A percentile compares a stretch with the other conserved stretches of the same genome.
Evolutionary conservation across 2,888 invertebrate genomes (phyloP).

Genomic region (Timandra comae): DNA sequence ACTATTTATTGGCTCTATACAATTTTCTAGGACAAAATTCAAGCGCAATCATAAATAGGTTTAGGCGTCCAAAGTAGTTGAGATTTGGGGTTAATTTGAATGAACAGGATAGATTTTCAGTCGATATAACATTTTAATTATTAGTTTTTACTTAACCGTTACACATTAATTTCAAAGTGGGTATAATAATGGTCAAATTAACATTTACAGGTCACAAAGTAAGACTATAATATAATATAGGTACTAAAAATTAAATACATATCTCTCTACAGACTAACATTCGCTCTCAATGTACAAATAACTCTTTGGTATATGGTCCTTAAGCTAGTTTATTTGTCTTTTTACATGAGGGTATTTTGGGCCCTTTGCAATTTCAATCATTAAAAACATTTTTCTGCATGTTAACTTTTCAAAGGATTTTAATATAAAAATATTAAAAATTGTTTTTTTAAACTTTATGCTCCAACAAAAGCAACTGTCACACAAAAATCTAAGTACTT

Average conservation of each 20-base stretch:
- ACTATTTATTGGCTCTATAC: conserved; percentile 68
- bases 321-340: conserved; percentile 66
- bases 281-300: conserved; percentile 69
- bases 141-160: conserved; percentile 8
- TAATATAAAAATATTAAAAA: too few relatives aligned
- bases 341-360: conserved; percentile 48
- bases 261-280: conserved; percentile 48
- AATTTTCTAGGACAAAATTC: conserved; percentile 51
- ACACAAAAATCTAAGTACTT: too few relatives aligned
- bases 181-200: conserved; percentile 15
- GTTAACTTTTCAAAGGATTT: too few relatives aligned
- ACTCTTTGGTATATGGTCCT: conserved; percentile 74
- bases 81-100: conserved; percentile 20
- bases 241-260: conserved; percentile 68
- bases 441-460: too few relatives aligned
- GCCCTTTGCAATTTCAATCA: conserved; percentile 43
- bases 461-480: too few relatives aligned
- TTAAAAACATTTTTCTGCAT: not conserved
- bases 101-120: conserved; percentile 18
- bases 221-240: too few relatives aligned
- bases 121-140: conserved; percentile 23
- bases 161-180: not conserved
- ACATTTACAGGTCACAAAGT: conserved; percentile 41
- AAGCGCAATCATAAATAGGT: conserved; percentile 41
- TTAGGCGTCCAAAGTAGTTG: conserved; percentile 26